phyloP scores from a whole-genome alignment of 2,797 vertebrate genomes.

The Spinibarbus caldwelli region DNA sequence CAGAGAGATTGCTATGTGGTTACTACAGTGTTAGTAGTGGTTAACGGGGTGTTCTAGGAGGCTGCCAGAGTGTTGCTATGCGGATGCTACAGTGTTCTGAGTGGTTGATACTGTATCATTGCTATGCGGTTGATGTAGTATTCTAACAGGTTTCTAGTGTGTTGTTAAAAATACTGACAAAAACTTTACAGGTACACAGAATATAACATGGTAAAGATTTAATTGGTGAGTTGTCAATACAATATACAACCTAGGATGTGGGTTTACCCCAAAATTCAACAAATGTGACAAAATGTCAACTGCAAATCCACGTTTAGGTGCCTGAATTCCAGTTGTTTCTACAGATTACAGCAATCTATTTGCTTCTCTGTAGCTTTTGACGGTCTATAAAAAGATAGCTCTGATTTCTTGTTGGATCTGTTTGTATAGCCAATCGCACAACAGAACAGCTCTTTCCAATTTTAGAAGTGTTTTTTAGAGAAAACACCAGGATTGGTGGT shows the following conservation, averaged over 20 bases:
- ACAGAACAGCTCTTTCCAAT: neutral
- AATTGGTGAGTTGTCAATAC: neutral
- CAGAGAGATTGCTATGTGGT: conserved; percentile 39
- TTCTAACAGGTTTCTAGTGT: neutral
- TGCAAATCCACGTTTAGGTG: neutral
- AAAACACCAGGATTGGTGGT: conserved; percentile 68
- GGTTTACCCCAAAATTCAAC: neutral
- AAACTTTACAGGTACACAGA: neutral
- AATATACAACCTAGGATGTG: neutral
- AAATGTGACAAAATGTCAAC: neutral
- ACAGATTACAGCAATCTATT: neutral
- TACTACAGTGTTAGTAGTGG: neutral
- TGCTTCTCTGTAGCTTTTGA: neutral
- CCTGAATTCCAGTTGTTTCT: neutral
- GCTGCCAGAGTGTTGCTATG: neutral
- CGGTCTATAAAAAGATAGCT: neutral
- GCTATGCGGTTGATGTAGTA: neutral
- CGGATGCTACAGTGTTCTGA: neutral
- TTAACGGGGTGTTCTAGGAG: neutral
- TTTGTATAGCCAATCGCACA: neutral
- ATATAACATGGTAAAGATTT: neutral
- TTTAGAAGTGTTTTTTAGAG: conserved; percentile 58
- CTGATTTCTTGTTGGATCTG: neutral
- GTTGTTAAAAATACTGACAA: neutral
- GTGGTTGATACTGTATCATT: neutral